Percentiles rank a stretch among this genome's conserved stretches.
Evolutionary conservation across 1,140 invertebrate genomes (phyloP).

Genomic region (Leptoteleia sp.): DNA sequence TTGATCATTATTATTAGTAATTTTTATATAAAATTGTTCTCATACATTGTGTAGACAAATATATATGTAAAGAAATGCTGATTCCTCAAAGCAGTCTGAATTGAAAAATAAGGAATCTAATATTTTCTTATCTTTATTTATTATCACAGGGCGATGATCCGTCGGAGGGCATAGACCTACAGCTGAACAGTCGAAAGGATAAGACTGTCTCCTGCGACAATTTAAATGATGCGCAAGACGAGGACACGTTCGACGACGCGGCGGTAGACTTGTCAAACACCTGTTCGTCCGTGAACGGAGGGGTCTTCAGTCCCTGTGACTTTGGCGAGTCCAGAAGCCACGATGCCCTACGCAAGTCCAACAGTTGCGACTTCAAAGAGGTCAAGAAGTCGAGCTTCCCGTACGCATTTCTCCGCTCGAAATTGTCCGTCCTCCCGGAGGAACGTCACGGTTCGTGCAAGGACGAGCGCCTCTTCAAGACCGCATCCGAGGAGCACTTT

Average conservation of each 20-base stretch:
- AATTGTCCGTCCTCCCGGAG: slow-evolving; percentile 87
- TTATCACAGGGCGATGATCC: slow-evolving; percentile 85
- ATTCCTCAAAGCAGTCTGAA: too few relatives aligned
- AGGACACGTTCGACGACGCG: slow-evolving; percentile 66
- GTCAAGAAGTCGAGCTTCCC: slow-evolving; percentile 86
- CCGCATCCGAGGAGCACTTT: slow-evolving; percentile 80
- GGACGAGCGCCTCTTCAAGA: slow-evolving; percentile 77
- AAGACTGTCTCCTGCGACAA: slow-evolving; percentile 79
- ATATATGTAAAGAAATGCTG: too few relatives aligned
- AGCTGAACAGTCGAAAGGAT: slow-evolving; percentile 79
- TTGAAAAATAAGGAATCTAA: too few relatives aligned
- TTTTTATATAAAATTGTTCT: too few relatives aligned
- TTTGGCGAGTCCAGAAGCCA: slow-evolving; percentile 70
- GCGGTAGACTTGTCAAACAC: slow-evolving; percentile 42
- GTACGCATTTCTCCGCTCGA: slow-evolving; percentile 89
- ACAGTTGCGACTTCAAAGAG: slow-evolving; percentile 77
- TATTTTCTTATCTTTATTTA: background rate
- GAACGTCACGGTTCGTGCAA: slow-evolving; percentile 82
- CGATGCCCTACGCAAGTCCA: slow-evolving; percentile 73
- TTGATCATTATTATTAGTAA: too few relatives aligned
- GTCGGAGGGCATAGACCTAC: slow-evolving; percentile 87
- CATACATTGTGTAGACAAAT: too few relatives aligned
- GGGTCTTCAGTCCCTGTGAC: slow-evolving; percentile 73
- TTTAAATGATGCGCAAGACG: slow-evolving; percentile 64
- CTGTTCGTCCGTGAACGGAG: slow-evolving; percentile 39